Evolutionary conservation across 2,888 invertebrate species (phyloP).

Genomic region (Harpagoxenus sublaevis): DNA sequence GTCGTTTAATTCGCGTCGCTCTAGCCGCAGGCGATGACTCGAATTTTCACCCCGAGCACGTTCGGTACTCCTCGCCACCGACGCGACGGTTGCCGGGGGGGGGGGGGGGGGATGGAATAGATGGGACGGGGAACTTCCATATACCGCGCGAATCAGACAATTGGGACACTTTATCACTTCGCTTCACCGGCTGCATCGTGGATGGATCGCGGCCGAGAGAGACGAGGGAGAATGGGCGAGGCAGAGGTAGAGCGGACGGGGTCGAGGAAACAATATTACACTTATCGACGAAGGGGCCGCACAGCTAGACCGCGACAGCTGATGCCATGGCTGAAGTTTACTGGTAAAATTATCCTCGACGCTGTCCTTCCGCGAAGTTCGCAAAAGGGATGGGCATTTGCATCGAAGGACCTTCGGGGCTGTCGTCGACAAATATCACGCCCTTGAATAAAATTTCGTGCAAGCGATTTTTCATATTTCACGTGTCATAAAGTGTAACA

Average conservation of each 20-base stretch:
- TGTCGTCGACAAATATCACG: neutral
- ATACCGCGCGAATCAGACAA: conserved; percentile 60
- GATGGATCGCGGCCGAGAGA: conserved; percentile 16
- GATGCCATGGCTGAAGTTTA: conserved; percentile 9
- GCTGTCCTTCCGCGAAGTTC: neutral
- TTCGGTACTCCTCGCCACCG: conserved; percentile 21
- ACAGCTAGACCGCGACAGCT: conserved; percentile 11
- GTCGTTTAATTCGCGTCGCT: conserved; percentile 62
- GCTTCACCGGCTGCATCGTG: conserved; percentile 47
- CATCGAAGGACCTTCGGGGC: neutral
- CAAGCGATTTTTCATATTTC: neutral
- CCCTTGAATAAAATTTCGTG: conserved; percentile 7
- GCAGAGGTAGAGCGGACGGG: conserved; percentile 52
- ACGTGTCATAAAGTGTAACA: too few species aligned
- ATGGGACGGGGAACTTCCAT: conserved; percentile 43
- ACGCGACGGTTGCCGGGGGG: neutral
- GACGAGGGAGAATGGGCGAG: neutral
- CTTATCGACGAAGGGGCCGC: conserved; percentile 60
- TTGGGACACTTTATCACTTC: conserved; percentile 71
- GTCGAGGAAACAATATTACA: conserved; percentile 72
- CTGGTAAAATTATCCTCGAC: conserved; percentile 34
- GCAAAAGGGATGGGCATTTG: neutral
- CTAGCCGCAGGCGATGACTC: conserved; percentile 31
- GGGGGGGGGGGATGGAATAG: neutral
- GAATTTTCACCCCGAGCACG: conserved; percentile 67